phyloP scores from a whole-genome alignment of 2,797 vertebrate species.

The Vultur gryphus region DNA sequence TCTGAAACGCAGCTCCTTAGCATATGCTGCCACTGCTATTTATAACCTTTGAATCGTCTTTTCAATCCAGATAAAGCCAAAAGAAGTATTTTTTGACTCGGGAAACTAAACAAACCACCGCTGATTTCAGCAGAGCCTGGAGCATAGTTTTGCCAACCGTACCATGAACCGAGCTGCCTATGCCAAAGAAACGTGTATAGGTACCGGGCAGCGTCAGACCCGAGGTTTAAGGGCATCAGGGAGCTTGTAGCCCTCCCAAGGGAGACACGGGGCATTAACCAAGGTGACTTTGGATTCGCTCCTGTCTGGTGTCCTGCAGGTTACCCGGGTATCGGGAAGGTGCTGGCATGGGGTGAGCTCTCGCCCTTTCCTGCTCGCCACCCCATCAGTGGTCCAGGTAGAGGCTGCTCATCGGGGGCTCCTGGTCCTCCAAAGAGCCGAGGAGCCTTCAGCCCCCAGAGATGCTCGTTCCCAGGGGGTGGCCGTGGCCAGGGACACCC shows the following conservation, averaged over 20 bases:
- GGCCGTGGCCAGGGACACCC: background rate
- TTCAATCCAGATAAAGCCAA: constrained; percentile 34
- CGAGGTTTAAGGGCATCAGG: accelerated
- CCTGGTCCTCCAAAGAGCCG: background rate
- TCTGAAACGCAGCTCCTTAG: background rate
- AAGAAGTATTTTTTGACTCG: background rate
- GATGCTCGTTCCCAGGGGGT: background rate
- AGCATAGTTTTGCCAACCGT: background rate
- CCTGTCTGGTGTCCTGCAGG: background rate
- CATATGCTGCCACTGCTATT: constrained; percentile 57
- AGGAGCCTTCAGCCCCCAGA: background rate
- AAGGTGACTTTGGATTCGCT: background rate
- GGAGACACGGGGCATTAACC: accelerated
- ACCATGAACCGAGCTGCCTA: background rate
- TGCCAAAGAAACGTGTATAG: accelerated
- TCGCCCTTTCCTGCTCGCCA: background rate
- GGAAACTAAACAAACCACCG: background rate
- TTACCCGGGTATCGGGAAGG: accelerated
- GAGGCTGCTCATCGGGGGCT: accelerated
- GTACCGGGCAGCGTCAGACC: accelerated
- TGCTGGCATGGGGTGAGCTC: accelerated
- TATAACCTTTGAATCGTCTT: constrained; percentile 53
- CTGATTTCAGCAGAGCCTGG: background rate
- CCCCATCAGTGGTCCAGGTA: background rate
- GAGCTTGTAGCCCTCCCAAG: background rate